Conservation (phyloP, 2,888 invertebrate species). For the Globia sparganii region DNA sequence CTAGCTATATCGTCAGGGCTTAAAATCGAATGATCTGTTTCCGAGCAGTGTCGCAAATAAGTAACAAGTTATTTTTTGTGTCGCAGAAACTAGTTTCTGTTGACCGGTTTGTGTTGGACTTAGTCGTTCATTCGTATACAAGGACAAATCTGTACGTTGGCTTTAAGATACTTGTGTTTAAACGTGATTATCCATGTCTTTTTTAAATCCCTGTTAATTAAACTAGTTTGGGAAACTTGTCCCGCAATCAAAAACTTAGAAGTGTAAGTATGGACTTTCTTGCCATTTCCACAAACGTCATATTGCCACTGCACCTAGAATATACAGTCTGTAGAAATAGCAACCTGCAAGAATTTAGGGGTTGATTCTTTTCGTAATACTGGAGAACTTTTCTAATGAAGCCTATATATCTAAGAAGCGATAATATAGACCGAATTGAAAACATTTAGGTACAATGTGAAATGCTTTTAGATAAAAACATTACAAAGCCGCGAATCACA, state of each 20-base stretch:
- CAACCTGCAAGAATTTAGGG: neutral
- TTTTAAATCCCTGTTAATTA: neutral
- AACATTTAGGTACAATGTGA: neutral
- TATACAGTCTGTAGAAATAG: neutral
- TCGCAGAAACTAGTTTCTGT: constrained; percentile 70
- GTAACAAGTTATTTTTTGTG: constrained; percentile 70
- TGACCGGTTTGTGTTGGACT: constrained; percentile 67
- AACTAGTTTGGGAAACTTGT: constrained; percentile 2
- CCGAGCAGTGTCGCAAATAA: constrained; percentile 55
- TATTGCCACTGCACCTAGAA: neutral
- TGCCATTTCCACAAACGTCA: neutral
- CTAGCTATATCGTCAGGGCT: neutral
- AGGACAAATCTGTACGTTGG: constrained; percentile 67
- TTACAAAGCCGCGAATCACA: neutral
- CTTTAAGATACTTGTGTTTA: constrained; percentile 30
- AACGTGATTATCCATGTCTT: constrained; percentile 22
- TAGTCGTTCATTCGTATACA: constrained; percentile 71
- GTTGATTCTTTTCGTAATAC: neutral
- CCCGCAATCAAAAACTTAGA: neutral
- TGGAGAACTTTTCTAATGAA: neutral
- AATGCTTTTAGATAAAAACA: neutral
- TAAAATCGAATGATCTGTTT: constrained; percentile 51
- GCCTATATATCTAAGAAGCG: neutral
- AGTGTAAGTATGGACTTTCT: neutral
- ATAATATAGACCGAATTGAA: neutral